Conservation (phyloP, 2,113 vertebrate species). For the Sylvilagus bachmani region DNA sequence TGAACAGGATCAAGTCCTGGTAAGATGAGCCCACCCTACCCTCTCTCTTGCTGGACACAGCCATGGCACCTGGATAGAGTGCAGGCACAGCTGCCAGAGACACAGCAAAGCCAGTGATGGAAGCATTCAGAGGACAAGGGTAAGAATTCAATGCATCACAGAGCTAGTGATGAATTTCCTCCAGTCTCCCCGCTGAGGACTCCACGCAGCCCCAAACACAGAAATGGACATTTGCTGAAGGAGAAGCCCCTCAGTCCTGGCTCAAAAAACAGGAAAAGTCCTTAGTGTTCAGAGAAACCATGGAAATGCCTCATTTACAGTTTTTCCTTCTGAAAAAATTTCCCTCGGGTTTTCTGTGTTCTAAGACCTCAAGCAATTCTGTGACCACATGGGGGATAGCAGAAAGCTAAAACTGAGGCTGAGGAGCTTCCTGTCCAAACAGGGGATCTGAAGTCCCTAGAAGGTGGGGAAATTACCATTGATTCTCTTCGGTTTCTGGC, state of each 20-base stretch:
- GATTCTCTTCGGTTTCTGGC: neutral
- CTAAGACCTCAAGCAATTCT: neutral
- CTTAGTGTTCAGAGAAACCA: neutral
- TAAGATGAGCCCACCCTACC: fast-evolving
- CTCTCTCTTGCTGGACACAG: neutral
- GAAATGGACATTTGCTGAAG: neutral
- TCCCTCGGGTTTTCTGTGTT: neutral
- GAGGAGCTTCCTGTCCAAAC: neutral
- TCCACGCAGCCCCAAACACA: neutral
- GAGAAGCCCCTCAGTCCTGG: neutral
- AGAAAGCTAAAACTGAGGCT: neutral
- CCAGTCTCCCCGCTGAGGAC: fast-evolving
- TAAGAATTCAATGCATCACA: neutral
- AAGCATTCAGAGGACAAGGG: neutral
- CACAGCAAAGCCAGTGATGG: neutral
- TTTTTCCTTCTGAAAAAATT: neutral
- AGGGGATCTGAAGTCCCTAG: neutral
- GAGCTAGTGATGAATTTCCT: neutral
- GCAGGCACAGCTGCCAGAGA: neutral
- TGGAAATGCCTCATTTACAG: neutral
- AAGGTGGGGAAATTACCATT: neutral
- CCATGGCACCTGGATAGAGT: fast-evolving
- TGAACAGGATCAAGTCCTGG: neutral
- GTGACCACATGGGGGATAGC: neutral
- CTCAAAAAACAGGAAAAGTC: neutral